Base-by-base conservation (phyloP, 2,113 vertebrate species). In the Glareola pratincola region DNA sequence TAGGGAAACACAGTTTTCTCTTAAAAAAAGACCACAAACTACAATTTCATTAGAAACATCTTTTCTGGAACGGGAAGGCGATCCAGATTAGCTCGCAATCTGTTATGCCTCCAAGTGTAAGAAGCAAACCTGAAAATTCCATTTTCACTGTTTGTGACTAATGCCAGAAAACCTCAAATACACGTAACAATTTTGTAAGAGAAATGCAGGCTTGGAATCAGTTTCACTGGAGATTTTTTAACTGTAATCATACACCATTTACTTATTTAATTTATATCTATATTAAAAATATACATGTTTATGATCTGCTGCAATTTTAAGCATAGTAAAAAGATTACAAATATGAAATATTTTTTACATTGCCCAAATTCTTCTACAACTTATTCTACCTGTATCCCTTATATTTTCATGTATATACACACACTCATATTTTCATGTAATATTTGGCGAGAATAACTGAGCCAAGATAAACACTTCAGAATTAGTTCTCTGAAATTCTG, bases 31-130 rank as follows among this genome's bases (percentile, higher is more conserved):
- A 57, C 43, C 57, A 59, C 29, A 51, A 48, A 64, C 66, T 82
- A 63, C 64, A 48, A 29, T 84, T 92, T 91, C 94, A 97, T 85
- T 96, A 82, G 60, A 88, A 96, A 86, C 90, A 82, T 62, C 63
- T 86, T 88, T 94, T 60, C 74, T 90, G 85, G 57, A 88, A 92
- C 3, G 2, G 69, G 67, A 82, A 87, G 90, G 71, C 85, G 87
- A 96, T 71, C 34, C 84, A 94, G 67, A 88, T 79, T 84, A 93
- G 57, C 29, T 48, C 60, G 68, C 67, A 39, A 69, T 80, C 79
- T 84, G 56, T 83, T 87, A 83, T 0, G 21, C 77, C 39, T 84
- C 53, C 56, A 39, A 69, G 47, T 32, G 39, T 19, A 56, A 94
- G 41, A 51, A 78, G 47, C 19, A 91, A 92, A 89, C 59, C 56